Conservation (phyloP, 2,888 invertebrate genomes). For the Mesopsocus fuscifrons region DNA sequence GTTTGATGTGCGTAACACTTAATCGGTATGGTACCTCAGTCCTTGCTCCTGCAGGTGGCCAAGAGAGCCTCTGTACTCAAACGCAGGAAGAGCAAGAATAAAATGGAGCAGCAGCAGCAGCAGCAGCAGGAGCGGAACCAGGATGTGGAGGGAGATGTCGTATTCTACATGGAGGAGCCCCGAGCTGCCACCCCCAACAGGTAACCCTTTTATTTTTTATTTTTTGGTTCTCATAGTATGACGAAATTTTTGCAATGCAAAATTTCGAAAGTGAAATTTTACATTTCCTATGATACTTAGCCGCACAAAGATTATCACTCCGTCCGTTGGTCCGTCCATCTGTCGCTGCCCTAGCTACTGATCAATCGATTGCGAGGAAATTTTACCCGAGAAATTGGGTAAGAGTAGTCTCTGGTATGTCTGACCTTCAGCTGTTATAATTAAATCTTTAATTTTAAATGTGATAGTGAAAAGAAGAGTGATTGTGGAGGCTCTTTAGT, state of each 20-base stretch:
- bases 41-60: constrained; percentile 50
- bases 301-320: background rate
- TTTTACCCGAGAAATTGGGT: no score
- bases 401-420: no score
- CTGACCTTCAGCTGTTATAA: no score
- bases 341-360: constrained; percentile 9
- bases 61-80: constrained; percentile 54
- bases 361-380: no score
- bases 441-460: no score
- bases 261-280: no score
- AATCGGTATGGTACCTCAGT: constrained; percentile 27
- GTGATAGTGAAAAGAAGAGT: no score
- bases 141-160: constrained; percentile 41
- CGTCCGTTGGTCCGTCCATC: background rate
- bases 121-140: constrained; percentile 13
- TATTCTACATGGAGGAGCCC: constrained; percentile 43
- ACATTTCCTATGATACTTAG: constrained; percentile 3
- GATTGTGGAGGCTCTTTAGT: no score
- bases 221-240: background rate
- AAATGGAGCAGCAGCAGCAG: constrained; percentile 33
- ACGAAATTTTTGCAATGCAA: background rate
- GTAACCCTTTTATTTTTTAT: constrained; percentile 21
- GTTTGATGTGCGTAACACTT: constrained; percentile 9
- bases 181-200: constrained; percentile 30
- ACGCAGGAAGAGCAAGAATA: constrained; percentile 44